A percentile compares a stretch with the other conserved stretches of the same genome.
phyloP scores from a whole-genome alignment of 2,888 invertebrate genomes.

The Synanthedon formicaeformis region DNA sequence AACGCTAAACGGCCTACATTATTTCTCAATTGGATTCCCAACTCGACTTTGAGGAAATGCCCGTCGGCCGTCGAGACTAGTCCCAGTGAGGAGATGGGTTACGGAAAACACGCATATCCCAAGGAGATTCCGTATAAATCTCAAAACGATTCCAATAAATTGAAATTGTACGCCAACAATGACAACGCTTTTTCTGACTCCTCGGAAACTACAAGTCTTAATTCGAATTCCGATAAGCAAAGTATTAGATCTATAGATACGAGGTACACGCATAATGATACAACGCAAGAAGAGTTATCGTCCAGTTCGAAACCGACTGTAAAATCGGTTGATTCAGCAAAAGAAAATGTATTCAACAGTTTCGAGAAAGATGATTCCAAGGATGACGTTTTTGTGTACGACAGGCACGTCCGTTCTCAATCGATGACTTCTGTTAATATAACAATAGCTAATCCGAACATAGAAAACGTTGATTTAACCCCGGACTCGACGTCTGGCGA shows the following conservation, averaged over 20 bases:
- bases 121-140: slow-evolving; percentile 31
- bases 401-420: slow-evolving; percentile 64
- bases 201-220: slow-evolving; percentile 64
- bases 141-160: slow-evolving; percentile 17
- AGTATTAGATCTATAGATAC: slow-evolving; percentile 59
- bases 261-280: slow-evolving; percentile 49
- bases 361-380: slow-evolving; percentile 52
- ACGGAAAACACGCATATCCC: slow-evolving; percentile 33
- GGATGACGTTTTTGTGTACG: slow-evolving; percentile 47
- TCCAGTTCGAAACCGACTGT: slow-evolving; percentile 53
- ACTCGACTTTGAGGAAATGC: slow-evolving; percentile 87
- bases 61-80: slow-evolving; percentile 78
- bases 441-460: slow-evolving; percentile 79
- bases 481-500: slow-evolving; percentile 72
- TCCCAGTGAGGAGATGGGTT: slow-evolving; percentile 51
- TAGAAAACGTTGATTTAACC: slow-evolving; percentile 77
- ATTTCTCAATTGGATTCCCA: slow-evolving; percentile 95
- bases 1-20: slow-evolving; percentile 83
- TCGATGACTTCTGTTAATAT: slow-evolving; percentile 76
- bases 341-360: slow-evolving; percentile 41
- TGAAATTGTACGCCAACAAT: slow-evolving; percentile 43
- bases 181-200: slow-evolving; percentile 65
- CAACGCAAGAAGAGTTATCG: slow-evolving; percentile 51
- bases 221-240: slow-evolving; percentile 65
- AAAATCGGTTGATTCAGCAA: slow-evolving; percentile 47